These are phyloP conservation scores for Rhagoletis zephyria DNA, from an alignment of 1,140 invertebrate species.

Conservation along the genomic window DNA sequence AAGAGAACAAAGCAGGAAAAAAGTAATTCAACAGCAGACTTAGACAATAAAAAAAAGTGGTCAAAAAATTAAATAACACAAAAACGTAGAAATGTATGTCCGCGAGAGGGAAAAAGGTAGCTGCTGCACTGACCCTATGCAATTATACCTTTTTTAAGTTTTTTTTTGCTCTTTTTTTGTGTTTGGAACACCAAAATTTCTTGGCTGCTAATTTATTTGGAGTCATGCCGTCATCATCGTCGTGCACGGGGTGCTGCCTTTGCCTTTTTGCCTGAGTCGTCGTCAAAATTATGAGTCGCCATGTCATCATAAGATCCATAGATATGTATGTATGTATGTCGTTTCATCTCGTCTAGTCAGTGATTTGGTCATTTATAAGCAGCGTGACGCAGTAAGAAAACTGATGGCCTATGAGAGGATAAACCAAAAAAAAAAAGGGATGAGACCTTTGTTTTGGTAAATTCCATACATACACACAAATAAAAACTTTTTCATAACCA, in stretches of 20 bases:
- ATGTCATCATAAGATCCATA: background rate
- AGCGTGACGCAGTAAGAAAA: background rate
- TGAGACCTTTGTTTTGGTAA: background rate
- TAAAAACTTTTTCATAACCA: too few species aligned
- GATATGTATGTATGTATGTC: background rate
- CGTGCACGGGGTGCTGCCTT: background rate
- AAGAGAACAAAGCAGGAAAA: too few species aligned
- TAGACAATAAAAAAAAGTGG: background rate
- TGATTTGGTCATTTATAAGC: constrained; percentile 27
- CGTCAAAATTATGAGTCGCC: background rate
- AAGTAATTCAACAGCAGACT: background rate
- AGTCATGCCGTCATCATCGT: constrained; percentile 9
- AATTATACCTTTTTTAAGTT: background rate
- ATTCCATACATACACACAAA: too few species aligned
- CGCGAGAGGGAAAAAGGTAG: background rate
- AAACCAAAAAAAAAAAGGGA: background rate
- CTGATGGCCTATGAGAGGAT: background rate
- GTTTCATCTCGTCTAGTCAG: background rate
- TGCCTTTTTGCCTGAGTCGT: background rate
- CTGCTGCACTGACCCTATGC: background rate
- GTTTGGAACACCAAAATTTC: background rate
- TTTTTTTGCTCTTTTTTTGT: background rate
- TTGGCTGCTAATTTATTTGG: constrained; percentile 36
- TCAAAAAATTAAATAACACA: background rate
- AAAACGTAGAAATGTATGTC: background rate